A percentile compares a stretch with the other conserved stretches of the same genome.
Evolutionary conservation across 2,888 invertebrate genomes (phyloP).

Genomic region (Gonocerus acuteangulatus): DNA sequence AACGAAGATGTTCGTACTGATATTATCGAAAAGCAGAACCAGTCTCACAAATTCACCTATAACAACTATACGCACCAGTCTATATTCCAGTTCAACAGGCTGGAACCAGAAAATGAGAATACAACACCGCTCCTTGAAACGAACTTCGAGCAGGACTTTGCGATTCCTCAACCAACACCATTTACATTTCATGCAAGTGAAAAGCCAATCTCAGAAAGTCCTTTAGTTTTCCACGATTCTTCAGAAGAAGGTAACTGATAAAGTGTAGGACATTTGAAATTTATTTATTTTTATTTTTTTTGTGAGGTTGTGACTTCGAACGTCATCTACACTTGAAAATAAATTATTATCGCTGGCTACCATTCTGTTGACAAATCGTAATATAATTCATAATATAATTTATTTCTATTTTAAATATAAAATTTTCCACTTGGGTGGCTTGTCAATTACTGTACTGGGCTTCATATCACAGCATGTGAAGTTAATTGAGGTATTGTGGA

Average conservation of each 20-base stretch:
- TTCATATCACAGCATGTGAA: too few relatives aligned
- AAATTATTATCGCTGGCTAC: too few relatives aligned
- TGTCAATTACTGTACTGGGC: too few relatives aligned
- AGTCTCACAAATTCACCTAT: constrained; percentile 1
- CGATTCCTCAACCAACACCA: constrained; percentile 7
- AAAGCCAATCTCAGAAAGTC: neutral
- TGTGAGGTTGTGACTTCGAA: too few relatives aligned
- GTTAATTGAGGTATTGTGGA: too few relatives aligned
- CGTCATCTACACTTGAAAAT: too few relatives aligned
- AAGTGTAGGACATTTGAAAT: too few relatives aligned
- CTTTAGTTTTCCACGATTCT: neutral
- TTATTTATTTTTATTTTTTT: too few relatives aligned
- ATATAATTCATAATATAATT: too few relatives aligned
- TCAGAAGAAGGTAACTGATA: constrained; percentile 7
- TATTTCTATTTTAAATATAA: too few relatives aligned
- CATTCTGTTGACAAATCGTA: too few relatives aligned
- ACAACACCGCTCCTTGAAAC: constrained; percentile 1
- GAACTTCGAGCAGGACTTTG: neutral
- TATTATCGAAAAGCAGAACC: neutral
- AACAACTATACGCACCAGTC: constrained; percentile 15
- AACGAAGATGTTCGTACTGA: neutral
- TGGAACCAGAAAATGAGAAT: constrained; percentile 4
- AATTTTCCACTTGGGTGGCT: too few relatives aligned
- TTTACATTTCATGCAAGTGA: neutral
- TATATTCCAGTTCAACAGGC: constrained; percentile 17